Conservation (phyloP, 2,888 invertebrate species). For the Lampropteryx suffumata region DNA sequence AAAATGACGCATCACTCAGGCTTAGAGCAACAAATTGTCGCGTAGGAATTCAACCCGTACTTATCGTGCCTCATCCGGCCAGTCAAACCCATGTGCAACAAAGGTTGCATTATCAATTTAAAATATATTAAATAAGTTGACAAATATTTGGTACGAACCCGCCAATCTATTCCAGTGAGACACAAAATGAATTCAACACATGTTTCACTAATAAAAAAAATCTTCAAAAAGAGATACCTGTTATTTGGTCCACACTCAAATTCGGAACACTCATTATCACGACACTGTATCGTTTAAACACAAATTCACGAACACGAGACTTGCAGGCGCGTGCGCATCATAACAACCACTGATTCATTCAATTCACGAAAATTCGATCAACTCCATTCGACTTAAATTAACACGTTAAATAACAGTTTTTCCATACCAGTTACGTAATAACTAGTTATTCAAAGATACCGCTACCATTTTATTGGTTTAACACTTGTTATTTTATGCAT, state of each 20-base stretch:
- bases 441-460: slow-evolving; percentile 29
- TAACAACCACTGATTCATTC: slow-evolving; percentile 67
- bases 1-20: too few species aligned
- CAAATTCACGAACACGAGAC: slow-evolving; percentile 49
- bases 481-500: slow-evolving; percentile 36
- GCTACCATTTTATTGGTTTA: slow-evolving; percentile 32
- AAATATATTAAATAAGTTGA: too few species aligned
- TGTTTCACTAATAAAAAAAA: background rate
- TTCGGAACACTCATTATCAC: slow-evolving; percentile 74
- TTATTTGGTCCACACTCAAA: slow-evolving; percentile 73
- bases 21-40: too few species aligned
- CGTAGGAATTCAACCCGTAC: too few species aligned
- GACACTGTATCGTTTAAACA: slow-evolving; percentile 34
- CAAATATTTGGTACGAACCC: too few species aligned
- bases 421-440: slow-evolving; percentile 30
- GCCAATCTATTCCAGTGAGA: too few species aligned
- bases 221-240: slow-evolving; percentile 52
- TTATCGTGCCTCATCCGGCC: too few species aligned
- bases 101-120: too few species aligned
- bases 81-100: too few species aligned
- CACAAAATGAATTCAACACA: too few species aligned
- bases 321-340: slow-evolving; percentile 55
- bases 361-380: slow-evolving; percentile 63
- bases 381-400: slow-evolving; percentile 56
- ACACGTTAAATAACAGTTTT: slow-evolving; percentile 44